Base-by-base conservation (phyloP, 1,140 invertebrate species). In the Drosophila mojavensis region DNA sequence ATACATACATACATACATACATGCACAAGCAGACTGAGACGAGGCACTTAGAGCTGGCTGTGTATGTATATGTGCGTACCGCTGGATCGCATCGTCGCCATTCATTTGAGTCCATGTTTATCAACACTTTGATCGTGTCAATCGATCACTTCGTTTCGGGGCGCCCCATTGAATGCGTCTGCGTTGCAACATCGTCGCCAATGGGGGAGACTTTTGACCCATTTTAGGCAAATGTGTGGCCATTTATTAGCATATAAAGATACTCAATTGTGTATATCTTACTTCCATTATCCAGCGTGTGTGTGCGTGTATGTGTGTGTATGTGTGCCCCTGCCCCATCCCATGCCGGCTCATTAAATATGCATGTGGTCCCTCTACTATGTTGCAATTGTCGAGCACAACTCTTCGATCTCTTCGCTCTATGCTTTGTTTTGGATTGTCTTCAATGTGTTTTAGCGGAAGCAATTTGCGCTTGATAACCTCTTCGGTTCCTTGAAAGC, bases 121-220 rank as follows among this genome's bases (percentile, higher is more conserved):
- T 91, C 88, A 91, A 78, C 83, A 81, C 76, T 91, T 91, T 84
- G 89, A 91, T 91, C 84, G 81, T 89, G 84, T 91, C 89, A 80
- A 91, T 91, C 81, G 89, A 91, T 91, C 78, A 88, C 83, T 84
- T 84, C 72, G 84, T 74, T 65, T 78, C 36, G 65, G 66, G 78
- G 69, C 80, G 59, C 75, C 48, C 48, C 75, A 75, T 72, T 81
- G 73, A 76, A 73, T 78, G 79, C 51, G 67, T 73, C 66, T 71
- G 66, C 50, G 68, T 88, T 85, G 78, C 82, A 86, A 86, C 78
- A 86, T 86, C 80, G 65, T 68, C 41, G 61, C 65, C 56, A 51
- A 56, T 80, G 90, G 75, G 78, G 81, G 68, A 91, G 84, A 90
- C 91, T 92, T 92, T 92, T 92, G 91, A 91, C 91, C 91, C 75